These are phyloP conservation scores for Drosophila limbata DNA, from an alignment of 2,888 invertebrate species.

Conservation along the genomic window DNA sequence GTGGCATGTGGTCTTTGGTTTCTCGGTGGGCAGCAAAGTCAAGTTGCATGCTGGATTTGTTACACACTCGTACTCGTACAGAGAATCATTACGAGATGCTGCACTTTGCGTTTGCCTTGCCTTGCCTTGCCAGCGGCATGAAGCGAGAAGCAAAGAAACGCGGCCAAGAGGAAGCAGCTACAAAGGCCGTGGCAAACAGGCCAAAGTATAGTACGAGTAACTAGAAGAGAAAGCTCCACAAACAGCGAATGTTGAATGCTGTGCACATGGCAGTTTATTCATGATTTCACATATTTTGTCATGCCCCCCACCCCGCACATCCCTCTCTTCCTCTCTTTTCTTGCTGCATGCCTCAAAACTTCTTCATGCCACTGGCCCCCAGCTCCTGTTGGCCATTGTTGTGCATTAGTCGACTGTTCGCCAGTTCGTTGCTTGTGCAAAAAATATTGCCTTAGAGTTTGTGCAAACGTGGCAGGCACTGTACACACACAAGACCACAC, in stretches of 20 bases:
- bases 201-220: neutral
- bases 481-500: conserved; percentile 30
- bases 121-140: conserved; percentile 20
- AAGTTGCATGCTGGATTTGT: conserved; percentile 62
- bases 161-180: conserved; percentile 33
- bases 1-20: neutral
- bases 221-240: conserved; percentile 6
- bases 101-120: conserved; percentile 31
- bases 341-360: conserved; percentile 9
- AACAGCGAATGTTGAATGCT: conserved; percentile 65
- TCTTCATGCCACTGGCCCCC: neutral
- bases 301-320: conserved; percentile 18
- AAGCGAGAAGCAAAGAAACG: conserved; percentile 21
- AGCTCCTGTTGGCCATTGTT: conserved; percentile 57
- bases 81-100: conserved; percentile 31
- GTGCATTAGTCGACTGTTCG: conserved; percentile 65
- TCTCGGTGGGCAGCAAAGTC: conserved; percentile 54
- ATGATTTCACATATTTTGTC: conserved; percentile 81
- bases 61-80: conserved; percentile 36
- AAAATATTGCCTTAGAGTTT: conserved; percentile 73
- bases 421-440: conserved; percentile 60
- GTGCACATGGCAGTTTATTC: conserved; percentile 82
- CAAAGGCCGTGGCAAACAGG: conserved; percentile 44
- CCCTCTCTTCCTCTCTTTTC: too few relatives aligned
- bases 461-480: conserved; percentile 59